Conservation (phyloP, 1,140 invertebrate genomes). For the Drosophila burlai region DNA sequence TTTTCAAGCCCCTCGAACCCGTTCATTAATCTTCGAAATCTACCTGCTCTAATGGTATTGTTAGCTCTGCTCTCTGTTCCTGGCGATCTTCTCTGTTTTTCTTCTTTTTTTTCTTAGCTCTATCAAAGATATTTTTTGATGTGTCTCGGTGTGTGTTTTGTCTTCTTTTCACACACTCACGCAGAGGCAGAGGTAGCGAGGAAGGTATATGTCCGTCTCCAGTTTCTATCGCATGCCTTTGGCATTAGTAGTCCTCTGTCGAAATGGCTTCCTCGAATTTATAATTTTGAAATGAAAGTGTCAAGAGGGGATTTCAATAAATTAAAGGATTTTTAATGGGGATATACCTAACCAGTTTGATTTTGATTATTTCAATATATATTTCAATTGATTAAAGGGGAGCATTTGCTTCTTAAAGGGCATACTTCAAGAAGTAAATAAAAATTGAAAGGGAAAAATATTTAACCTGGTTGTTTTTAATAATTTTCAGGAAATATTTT, state of each 20-base stretch:
- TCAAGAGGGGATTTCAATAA: slow-evolving; percentile 2
- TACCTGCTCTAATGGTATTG: slow-evolving; percentile 73
- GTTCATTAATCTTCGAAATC: slow-evolving; percentile 81
- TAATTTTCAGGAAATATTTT: background rate
- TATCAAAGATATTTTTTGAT: slow-evolving; percentile 47
- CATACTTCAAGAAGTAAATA: background rate
- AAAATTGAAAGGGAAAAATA: background rate
- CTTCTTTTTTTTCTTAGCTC: slow-evolving; percentile 22
- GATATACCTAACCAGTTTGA: background rate
- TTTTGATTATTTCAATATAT: no score
- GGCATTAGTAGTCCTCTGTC: slow-evolving; percentile 37
- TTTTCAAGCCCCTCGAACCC: slow-evolving; percentile 59
- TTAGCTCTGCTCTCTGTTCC: slow-evolving; percentile 44
- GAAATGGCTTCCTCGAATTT: slow-evolving; percentile 15
- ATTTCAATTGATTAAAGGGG: background rate
- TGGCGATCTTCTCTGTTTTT: slow-evolving; percentile 38
- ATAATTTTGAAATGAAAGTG: slow-evolving; percentile 3
- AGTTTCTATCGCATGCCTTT: slow-evolving; percentile 37
- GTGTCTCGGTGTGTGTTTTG: slow-evolving; percentile 22
- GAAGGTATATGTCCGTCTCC: slow-evolving; percentile 17
- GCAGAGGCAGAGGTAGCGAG: background rate
- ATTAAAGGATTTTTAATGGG: background rate
- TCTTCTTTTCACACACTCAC: slow-evolving; percentile 27
- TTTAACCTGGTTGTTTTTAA: rapidly evolving
- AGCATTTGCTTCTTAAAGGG: background rate